phyloP scores from a whole-genome alignment of 2,113 vertebrate genomes.

The Telmatochromis sp. region DNA sequence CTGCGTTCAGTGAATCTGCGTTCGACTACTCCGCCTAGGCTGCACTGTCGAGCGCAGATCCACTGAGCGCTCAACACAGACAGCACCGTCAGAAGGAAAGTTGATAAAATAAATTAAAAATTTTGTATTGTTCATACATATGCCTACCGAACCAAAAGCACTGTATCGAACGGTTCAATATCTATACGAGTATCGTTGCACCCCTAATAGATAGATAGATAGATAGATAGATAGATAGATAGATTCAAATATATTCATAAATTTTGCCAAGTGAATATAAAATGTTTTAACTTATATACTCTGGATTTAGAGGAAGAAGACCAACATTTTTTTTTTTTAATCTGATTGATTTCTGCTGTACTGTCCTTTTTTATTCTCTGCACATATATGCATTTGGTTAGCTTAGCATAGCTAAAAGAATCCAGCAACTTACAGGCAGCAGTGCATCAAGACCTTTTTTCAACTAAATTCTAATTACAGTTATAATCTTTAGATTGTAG shows the following conservation, averaged over 20 bases:
- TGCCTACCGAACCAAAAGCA: accelerated
- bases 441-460: neutral
- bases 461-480: neutral
- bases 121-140: too few relatives aligned
- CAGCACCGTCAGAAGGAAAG: accelerated
- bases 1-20: too few relatives aligned
- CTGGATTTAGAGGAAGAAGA: neutral
- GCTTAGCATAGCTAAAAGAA: neutral
- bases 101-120: too few relatives aligned
- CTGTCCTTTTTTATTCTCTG: neutral
- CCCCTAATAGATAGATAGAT: neutral
- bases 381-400: neutral
- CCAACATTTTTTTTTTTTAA: neutral
- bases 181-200: accelerated
- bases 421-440: neutral
- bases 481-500: neutral
- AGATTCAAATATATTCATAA: neutral
- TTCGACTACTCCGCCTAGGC: too few relatives aligned
- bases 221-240: neutral
- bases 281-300: neutral
- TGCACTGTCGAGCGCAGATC: too few relatives aligned
- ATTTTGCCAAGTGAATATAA: neutral
- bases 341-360: neutral
- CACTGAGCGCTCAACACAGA: too few relatives aligned
- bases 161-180: too few relatives aligned